Percentiles rank a stretch among this genome's conserved stretches.
These are phyloP conservation scores for Metallyticus violacea DNA, from an alignment of 2,888 invertebrate species.

Conservation along the genomic window DNA sequence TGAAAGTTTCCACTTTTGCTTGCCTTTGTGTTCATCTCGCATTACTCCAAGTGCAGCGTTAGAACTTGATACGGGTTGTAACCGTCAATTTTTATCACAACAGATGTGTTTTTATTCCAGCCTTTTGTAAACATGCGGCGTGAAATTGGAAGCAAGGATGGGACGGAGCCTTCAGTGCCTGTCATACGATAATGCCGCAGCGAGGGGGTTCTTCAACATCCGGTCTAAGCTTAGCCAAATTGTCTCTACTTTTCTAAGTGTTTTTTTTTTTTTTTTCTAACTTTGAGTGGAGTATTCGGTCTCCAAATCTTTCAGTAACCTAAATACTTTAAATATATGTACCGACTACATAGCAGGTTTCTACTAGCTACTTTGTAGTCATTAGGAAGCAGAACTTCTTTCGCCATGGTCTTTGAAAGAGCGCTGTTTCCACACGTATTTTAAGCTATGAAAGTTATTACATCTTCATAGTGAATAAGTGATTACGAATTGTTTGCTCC, in stretches of 20 bases:
- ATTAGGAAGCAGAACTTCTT: no score
- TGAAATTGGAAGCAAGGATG: neutral
- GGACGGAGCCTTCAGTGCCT: neutral
- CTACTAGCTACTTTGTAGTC: no score
- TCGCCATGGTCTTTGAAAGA: no score
- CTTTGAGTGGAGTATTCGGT: neutral
- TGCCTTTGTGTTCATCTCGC: neutral
- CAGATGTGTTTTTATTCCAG: neutral
- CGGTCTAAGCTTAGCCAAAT: neutral
- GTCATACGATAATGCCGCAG: neutral
- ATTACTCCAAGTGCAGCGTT: neutral
- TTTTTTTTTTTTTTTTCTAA: no score
- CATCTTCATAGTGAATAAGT: no score
- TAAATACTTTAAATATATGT: no score
- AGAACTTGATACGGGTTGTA: neutral
- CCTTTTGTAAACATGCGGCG: neutral
- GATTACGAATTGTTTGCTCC: no score
- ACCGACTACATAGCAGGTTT: no score
- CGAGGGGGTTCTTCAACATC: neutral
- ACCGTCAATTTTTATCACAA: neutral
- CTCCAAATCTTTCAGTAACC: no score
- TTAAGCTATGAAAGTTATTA: no score
- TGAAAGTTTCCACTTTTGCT: neutral
- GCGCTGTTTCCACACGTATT: no score
- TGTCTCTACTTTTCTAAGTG: neutral